A percentile compares a stretch with the other conserved stretches of the same genome.
These are phyloP conservation scores for Meriones unguiculatus DNA, from an alignment of 2,113 vertebrate species.

Conservation along the genomic window DNA sequence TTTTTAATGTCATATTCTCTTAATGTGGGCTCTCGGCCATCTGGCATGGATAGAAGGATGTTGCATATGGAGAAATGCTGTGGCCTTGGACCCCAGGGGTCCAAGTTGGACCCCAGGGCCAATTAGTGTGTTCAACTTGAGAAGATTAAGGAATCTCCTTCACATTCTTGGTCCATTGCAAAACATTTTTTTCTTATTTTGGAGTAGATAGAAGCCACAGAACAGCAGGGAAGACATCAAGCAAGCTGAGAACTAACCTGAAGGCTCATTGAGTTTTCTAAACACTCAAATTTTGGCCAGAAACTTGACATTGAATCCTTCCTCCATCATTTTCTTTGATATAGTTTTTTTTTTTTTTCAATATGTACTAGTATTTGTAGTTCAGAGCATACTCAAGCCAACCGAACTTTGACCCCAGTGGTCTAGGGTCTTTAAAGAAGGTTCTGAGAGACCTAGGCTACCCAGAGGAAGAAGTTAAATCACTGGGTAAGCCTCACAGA, in stretches of 20 bases:
- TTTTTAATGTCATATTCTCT: constrained; percentile 40
- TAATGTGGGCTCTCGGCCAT: neutral
- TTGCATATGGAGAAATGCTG: neutral
- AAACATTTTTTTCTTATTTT: neutral
- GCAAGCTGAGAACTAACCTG: neutral
- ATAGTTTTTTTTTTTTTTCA: constrained; percentile 38
- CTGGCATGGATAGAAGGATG: neutral
- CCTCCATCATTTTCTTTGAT: constrained; percentile 28
- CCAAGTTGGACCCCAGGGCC: too few relatives aligned
- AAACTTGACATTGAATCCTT: constrained; percentile 6
- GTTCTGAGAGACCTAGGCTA: neutral
- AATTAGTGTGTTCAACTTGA: neutral
- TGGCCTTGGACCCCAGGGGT: neutral
- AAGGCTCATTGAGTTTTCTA: neutral
- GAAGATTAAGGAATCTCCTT: neutral
- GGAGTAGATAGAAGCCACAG: neutral
- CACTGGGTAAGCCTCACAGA: neutral
- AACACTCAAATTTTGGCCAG: neutral
- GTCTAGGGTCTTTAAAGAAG: neutral
- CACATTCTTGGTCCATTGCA: neutral
- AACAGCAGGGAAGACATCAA: neutral
- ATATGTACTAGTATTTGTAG: constrained; percentile 17
- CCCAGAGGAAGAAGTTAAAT: neutral
- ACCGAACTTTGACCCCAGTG: neutral
- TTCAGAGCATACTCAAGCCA: neutral